Percentiles rank a stretch among this genome's conserved stretches.
phyloP scores from a whole-genome alignment of 2,113 vertebrate genomes.

The Propithecus coquereli region DNA sequence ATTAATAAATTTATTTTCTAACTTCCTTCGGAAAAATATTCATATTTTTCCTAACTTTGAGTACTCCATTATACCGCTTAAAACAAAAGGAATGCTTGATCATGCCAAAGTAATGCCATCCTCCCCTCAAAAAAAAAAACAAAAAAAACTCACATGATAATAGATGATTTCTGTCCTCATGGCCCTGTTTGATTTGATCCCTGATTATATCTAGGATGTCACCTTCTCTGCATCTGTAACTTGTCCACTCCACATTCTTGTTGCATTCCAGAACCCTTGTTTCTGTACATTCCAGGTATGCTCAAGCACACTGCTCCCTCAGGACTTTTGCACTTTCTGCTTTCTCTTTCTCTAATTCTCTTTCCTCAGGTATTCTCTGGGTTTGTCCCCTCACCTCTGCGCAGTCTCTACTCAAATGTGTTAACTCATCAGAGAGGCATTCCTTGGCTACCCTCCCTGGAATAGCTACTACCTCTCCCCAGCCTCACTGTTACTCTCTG shows the following conservation, averaged over 20 bases:
- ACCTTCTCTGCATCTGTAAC: neutral
- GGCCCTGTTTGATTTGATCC: neutral
- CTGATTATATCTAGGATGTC: neutral
- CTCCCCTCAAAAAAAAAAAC: neutral
- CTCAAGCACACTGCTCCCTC: neutral
- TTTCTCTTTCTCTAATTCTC: neutral
- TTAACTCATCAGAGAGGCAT: neutral
- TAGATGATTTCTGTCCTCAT: neutral
- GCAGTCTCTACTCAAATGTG: neutral
- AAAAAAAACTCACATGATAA: neutral
- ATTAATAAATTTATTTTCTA: neutral
- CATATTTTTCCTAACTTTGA: neutral
- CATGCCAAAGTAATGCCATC: neutral
- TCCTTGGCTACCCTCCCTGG: neutral
- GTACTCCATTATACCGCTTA: neutral
- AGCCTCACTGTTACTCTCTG: neutral
- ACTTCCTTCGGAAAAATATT: neutral
- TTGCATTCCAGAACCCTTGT: neutral
- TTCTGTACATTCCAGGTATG: neutral
- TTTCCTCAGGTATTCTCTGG: neutral
- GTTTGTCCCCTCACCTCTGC: neutral
- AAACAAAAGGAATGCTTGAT: neutral
- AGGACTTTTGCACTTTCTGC: neutral
- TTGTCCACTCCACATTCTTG: neutral
- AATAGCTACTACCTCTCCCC: neutral